Percentiles rank a stretch among this genome's conserved stretches.
Conservation (phyloP, 1,140 invertebrate genomes). For the Aphelinus atriplicis region DNA sequence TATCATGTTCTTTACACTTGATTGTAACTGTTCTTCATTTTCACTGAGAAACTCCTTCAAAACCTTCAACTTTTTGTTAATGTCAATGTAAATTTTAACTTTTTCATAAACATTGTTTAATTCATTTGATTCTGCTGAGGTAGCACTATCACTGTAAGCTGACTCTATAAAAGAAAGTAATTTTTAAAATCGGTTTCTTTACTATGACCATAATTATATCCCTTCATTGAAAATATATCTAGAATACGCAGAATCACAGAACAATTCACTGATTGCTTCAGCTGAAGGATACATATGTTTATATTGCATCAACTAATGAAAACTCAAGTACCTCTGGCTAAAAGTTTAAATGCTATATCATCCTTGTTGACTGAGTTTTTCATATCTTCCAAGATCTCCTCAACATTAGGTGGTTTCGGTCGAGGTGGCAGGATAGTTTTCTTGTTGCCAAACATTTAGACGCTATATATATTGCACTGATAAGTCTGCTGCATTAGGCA, state of each 20-base stretch:
- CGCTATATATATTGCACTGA: too few relatives aligned
- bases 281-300: too few relatives aligned
- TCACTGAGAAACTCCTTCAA: slow-evolving; percentile 47
- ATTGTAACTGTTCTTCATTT: slow-evolving; percentile 46
- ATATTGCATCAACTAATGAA: too few relatives aligned
- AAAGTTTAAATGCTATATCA: slow-evolving; percentile 53
- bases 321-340: slow-evolving; percentile 45
- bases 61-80: slow-evolving; percentile 51
- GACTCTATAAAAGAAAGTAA: slow-evolving; percentile 36
- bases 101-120: slow-evolving; percentile 52
- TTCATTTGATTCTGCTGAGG: slow-evolving; percentile 42
- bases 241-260: too few relatives aligned
- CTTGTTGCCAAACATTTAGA: slow-evolving; percentile 55
- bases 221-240: too few relatives aligned
- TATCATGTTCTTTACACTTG: slow-evolving; percentile 50
- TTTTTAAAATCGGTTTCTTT: too few relatives aligned
- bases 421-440: slow-evolving; percentile 52
- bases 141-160: slow-evolving; percentile 42
- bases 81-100: slow-evolving; percentile 53
- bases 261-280: too few relatives aligned
- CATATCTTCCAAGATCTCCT: slow-evolving; percentile 56
- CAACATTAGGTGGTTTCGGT: slow-evolving; percentile 48
- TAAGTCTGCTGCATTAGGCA: too few relatives aligned
- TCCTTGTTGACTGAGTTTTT: slow-evolving; percentile 40
- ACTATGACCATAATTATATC: too few relatives aligned